Conservation (phyloP, 1,140 invertebrate genomes). For the Caenorhabditis remanei region DNA sequence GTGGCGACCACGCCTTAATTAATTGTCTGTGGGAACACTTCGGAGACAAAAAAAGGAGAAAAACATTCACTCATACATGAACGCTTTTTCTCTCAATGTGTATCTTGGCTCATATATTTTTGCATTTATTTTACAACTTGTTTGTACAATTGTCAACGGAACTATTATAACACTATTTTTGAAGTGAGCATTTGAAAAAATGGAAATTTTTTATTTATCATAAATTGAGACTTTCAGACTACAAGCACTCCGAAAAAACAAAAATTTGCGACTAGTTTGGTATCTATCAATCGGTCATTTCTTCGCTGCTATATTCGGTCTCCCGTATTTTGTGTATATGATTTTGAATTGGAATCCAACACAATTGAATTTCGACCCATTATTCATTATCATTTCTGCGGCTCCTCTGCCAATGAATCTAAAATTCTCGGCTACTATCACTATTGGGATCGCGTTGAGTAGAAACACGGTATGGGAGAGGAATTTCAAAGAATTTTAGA, state of each 20-base stretch:
- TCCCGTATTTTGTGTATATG: conserved; percentile 17
- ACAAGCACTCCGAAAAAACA: conserved; percentile 12
- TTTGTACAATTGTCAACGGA: no score
- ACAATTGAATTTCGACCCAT: neutral
- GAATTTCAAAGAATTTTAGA: no score
- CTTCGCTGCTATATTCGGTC: neutral
- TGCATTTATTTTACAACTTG: no score
- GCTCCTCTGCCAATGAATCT: conserved; percentile 12
- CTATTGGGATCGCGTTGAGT: conserved; percentile 34
- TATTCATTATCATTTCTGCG: neutral
- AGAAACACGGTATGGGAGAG: neutral
- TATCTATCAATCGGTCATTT: conserved; percentile 18
- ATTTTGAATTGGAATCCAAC: conserved; percentile 30
- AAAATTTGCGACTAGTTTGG: neutral
- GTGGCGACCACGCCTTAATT: no score
- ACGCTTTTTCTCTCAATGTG: no score
- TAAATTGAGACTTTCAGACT: neutral
- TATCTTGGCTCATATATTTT: no score
- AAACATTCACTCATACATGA: no score
- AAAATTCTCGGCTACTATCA: neutral
- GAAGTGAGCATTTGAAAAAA: no score
- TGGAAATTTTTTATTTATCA: no score
- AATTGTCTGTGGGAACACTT: no score
- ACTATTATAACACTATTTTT: no score
- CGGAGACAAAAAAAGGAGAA: no score